Conservation (phyloP, 2,888 invertebrate genomes). For the Panorpa germanica region DNA sequence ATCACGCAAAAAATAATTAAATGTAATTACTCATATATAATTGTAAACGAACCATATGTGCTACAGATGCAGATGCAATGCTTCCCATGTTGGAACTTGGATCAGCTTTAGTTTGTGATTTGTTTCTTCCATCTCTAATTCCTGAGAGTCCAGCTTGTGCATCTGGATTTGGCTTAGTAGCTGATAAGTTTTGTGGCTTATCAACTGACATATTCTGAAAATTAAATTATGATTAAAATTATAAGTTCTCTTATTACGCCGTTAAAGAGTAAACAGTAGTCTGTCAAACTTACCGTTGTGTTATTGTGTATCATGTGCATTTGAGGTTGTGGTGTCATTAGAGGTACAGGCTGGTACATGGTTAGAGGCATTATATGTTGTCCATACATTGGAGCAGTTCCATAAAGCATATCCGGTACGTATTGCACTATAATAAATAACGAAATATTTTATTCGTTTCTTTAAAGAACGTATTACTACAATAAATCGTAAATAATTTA, state of each 20-base stretch:
- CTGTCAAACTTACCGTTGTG: too few species aligned
- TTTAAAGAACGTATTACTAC: conserved; percentile 5
- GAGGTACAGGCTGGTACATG: conserved; percentile 37
- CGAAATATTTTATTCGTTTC: too few species aligned
- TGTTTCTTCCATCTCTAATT: too few species aligned
- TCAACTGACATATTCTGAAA: too few species aligned
- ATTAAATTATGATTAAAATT: too few species aligned
- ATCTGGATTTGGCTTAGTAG: neutral
- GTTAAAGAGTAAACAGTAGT: too few species aligned
- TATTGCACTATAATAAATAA: conserved; percentile 34
- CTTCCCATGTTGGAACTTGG: conserved; percentile 21
- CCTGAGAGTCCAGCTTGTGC: neutral
- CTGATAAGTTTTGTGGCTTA: neutral
- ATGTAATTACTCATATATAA: conserved; percentile 3
- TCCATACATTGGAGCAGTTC: conserved; percentile 30
- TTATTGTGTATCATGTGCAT: too few species aligned
- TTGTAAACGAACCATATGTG: neutral
- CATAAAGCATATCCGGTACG: conserved; percentile 38
- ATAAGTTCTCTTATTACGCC: too few species aligned
- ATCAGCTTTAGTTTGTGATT: conserved; percentile 22
- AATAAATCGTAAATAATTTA: conserved; percentile 6
- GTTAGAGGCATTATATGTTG: conserved; percentile 27
- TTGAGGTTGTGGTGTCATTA: conserved; percentile 20
- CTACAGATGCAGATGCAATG: conserved; percentile 5
- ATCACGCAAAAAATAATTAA: conserved; percentile 6